phyloP scores from a whole-genome alignment of 2,888 invertebrate genomes.

The Cylloceria caligata region DNA sequence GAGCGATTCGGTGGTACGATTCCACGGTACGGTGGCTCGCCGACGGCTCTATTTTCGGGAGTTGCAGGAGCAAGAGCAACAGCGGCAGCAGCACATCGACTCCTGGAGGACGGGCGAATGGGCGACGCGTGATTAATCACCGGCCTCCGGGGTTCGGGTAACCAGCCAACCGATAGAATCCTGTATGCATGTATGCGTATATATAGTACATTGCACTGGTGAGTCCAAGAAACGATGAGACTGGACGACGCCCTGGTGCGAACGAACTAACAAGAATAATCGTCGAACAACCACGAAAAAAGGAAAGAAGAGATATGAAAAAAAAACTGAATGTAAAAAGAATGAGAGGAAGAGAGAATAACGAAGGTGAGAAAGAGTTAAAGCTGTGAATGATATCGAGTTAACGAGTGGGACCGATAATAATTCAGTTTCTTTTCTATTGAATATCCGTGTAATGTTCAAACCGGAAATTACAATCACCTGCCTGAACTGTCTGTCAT shows the following conservation, averaged over 20 bases:
- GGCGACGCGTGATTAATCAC: constrained; percentile 64
- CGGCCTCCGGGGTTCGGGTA: constrained; percentile 38
- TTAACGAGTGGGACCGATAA: constrained; percentile 49
- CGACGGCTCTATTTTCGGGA: constrained; percentile 59
- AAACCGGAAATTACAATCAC: constrained; percentile 1
- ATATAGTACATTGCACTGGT: constrained; percentile 7
- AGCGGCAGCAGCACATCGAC: constrained; percentile 46
- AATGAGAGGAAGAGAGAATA: constrained; percentile 1
- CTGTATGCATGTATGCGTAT: constrained; percentile 3
- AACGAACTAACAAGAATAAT: constrained; percentile 63
- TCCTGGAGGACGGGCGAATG: constrained; percentile 52
- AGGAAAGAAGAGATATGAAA: constrained; percentile 3
- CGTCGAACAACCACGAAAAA: neutral
- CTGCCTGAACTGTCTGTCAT: constrained; percentile 14
- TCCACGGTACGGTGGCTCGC: constrained; percentile 23
- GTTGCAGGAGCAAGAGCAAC: constrained; percentile 37
- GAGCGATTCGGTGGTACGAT: constrained; percentile 41
- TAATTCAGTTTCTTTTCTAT: constrained; percentile 20
- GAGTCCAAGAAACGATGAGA: constrained; percentile 47
- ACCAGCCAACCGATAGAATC: constrained; percentile 38
- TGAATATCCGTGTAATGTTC: neutral
- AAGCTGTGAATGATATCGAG: constrained; percentile 42
- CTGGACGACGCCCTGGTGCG: constrained; percentile 61
- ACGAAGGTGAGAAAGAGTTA: constrained; percentile 17
- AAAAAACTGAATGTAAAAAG: neutral